A percentile compares a stretch with the other conserved stretches of the same genome.
Conservation (phyloP, 2,888 invertebrate species). For the Noctua janthina region DNA sequence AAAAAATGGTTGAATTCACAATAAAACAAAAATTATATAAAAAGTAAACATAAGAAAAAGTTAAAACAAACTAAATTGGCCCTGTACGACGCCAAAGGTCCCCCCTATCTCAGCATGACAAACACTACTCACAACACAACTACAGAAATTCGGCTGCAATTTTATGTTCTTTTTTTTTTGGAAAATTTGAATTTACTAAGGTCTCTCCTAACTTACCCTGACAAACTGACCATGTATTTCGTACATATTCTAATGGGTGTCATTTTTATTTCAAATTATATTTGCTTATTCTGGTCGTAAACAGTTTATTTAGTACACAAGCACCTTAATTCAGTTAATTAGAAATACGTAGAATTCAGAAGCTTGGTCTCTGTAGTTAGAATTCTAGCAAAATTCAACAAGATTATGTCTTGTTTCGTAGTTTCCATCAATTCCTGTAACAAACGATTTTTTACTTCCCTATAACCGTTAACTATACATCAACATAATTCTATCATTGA, state of each 20-base stretch:
- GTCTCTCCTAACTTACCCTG: too few relatives aligned
- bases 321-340: conserved; percentile 3
- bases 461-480: not conserved
- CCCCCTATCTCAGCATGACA: too few relatives aligned
- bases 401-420: not conserved
- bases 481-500: not conserved
- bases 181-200: too few relatives aligned
- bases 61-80: too few relatives aligned
- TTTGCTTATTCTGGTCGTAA: not conserved
- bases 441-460: not conserved
- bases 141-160: too few relatives aligned
- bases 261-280: not conserved
- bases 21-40: too few relatives aligned
- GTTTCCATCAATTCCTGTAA: not conserved
- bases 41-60: too few relatives aligned
- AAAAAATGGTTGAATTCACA: too few relatives aligned
- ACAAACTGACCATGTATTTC: not conserved
- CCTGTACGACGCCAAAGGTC: too few relatives aligned
- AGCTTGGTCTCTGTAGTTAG: not conserved
- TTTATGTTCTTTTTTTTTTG: too few relatives aligned
- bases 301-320: conserved; percentile 6
- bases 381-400: not conserved
- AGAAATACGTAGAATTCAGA: not conserved
- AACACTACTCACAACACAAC: too few relatives aligned
- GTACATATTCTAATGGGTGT: not conserved